Evolutionary conservation across 2,113 vertebrate genomes (phyloP), one percentile per base, ranked within the genome.

Genomic region (Jacana jacana): DNA sequence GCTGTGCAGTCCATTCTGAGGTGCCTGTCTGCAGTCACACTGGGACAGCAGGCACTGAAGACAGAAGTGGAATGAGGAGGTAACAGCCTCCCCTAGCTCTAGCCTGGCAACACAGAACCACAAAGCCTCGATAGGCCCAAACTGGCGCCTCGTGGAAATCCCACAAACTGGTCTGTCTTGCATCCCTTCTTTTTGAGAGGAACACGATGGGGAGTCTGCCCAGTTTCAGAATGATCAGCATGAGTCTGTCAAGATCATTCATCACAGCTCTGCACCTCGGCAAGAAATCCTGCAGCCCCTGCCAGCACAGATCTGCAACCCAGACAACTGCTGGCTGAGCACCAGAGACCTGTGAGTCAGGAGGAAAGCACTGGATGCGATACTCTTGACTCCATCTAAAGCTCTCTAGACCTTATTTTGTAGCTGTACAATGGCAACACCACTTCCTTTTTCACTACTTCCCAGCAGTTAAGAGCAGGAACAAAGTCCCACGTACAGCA

Each of bases 141-240:
- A 70, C 51, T 71, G 65, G 42, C 60, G 71, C 13, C 40, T 60
- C 39, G 8, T 1, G 1, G 64, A 63, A 81, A 46, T 22, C 11
- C n/a, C 77, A 25, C 15, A 88, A 24, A 15, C 2, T 0, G 1
- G 11, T 25, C 60, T 49, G 42, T n/a, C 40, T 55, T 11, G 30
- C 42, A 6, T 12, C 40, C 31, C 61, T 79, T 51, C 49, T 49
- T 35, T 18, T 37, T 1, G 5, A 31, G 31, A 61, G 24, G 24
- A 39, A 7, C 4, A 0, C 4, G 11, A 7, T 1, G 0, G 37
- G 28, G 27, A 11, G 22, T 11, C 86, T 57, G 64, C 19, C 5
- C 2, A 23, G 61, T 11, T 35, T 60, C 89, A 25, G n/a, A 81
- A 71, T 5, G 73, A 52, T 51, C 78, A 63, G 77, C 54, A 5